A percentile compares a stretch with the other conserved stretches of the same genome.
These are phyloP conservation scores for Hemiprocne comata DNA, from an alignment of 2,113 vertebrate species.

Conservation along the genomic window DNA sequence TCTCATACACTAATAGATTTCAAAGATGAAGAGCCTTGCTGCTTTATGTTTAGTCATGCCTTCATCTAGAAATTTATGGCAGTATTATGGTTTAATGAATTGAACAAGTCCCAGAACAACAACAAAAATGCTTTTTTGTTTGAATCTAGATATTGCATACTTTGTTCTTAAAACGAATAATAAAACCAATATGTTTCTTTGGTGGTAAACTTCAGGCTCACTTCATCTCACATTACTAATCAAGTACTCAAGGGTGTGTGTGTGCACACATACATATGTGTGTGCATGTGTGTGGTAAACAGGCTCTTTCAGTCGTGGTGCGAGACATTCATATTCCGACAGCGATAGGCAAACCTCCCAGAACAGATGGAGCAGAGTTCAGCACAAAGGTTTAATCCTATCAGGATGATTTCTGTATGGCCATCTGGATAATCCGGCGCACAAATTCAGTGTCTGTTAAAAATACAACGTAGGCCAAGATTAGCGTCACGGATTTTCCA, in stretches of 20 bases:
- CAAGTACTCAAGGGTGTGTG: slow-evolving; percentile 4
- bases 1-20: slow-evolving; percentile 42
- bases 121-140: slow-evolving; percentile 56
- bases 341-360: slow-evolving; percentile 70
- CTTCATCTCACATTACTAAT: slow-evolving; percentile 46
- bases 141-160: slow-evolving; percentile 51
- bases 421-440: slow-evolving; percentile 94
- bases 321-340: slow-evolving; percentile 72
- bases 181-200: slow-evolving; percentile 50
- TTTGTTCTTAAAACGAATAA: slow-evolving; percentile 54
- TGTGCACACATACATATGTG: neutral
- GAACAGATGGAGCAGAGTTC: slow-evolving; percentile 92
- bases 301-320: slow-evolving; percentile 7
- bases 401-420: slow-evolving; percentile 93
- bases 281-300: neutral
- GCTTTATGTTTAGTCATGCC: slow-evolving; percentile 60
- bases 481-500: slow-evolving; percentile 90
- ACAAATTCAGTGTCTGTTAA: slow-evolving; percentile 91
- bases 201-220: slow-evolving; percentile 45
- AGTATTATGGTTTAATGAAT: slow-evolving; percentile 53
- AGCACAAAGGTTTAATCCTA: slow-evolving; percentile 96
- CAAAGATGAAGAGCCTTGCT: slow-evolving; percentile 62
- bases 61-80: slow-evolving; percentile 50
- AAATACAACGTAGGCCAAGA: slow-evolving; percentile 88
- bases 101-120: slow-evolving; percentile 63